phyloP scores from a whole-genome alignment of 2,797 vertebrate genomes.

The Hirundo rustica region DNA sequence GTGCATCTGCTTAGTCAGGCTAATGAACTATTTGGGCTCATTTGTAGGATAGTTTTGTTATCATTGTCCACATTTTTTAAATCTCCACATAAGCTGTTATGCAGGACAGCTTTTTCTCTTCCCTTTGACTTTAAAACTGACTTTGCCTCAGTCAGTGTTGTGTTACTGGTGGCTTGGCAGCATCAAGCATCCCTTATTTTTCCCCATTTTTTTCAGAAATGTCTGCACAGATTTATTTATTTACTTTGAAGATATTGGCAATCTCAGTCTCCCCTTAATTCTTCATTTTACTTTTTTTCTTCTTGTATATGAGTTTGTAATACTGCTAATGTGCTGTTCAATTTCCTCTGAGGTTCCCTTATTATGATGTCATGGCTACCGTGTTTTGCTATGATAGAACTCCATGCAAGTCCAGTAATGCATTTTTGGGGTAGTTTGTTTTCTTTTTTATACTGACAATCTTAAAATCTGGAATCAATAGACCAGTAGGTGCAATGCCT shows the following conservation, averaged over 20 bases:
- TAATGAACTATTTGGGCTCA: not conserved
- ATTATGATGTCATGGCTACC: not conserved
- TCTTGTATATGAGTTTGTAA: not conserved
- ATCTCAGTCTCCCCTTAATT: not conserved
- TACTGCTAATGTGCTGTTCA: not conserved
- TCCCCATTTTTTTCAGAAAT: not conserved
- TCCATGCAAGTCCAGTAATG: not conserved
- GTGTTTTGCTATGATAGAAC: not conserved
- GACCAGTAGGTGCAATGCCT: not conserved
- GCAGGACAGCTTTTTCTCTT: not conserved
- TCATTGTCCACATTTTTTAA: not conserved
- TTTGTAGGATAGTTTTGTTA: not conserved
- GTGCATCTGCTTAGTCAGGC: not conserved
- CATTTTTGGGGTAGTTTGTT: not conserved
- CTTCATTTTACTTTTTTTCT: not conserved
- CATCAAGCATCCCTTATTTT: not conserved
- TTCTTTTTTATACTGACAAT: not conserved
- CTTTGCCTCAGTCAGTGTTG: not conserved
- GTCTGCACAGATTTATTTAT: not conserved
- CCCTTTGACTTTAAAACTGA: not conserved
- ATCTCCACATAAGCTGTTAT: not conserved
- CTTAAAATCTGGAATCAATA: not conserved
- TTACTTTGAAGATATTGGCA: not conserved
- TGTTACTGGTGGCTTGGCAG: not conserved
- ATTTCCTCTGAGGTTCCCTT: not conserved